Percentiles rank a stretch among this genome's conserved stretches.
Conservation (phyloP, 2,113 vertebrate genomes). For the Silurus asotus region DNA sequence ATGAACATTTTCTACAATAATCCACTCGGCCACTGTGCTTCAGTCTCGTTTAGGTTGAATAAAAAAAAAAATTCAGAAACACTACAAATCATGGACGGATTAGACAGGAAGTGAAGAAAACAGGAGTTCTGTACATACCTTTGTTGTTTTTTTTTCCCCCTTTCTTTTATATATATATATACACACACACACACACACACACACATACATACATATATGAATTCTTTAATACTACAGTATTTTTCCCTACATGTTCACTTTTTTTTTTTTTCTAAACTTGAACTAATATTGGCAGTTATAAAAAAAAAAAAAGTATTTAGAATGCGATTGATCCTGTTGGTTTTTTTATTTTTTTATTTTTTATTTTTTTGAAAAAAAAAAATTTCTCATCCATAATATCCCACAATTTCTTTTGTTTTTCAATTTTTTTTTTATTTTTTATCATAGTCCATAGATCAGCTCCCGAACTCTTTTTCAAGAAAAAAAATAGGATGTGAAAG, state of each 20-base stretch:
- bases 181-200: too few species aligned
- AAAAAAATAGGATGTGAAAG: constrained; percentile 81
- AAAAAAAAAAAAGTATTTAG: too few species aligned
- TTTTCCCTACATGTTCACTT: not conserved
- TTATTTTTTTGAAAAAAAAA: not conserved
- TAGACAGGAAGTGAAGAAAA: constrained; percentile 39
- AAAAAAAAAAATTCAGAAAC: constrained; percentile 58
- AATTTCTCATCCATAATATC: constrained; percentile 73
- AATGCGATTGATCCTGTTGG: not conserved
- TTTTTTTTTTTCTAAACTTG: constrained; percentile 36
- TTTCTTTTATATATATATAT: constrained; percentile 33
- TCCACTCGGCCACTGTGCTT: constrained; percentile 51
- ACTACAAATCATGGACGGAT: constrained; percentile 60
- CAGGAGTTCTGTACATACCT: constrained; percentile 57
- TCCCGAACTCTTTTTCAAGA: constrained; percentile 67
- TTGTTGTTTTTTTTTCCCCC: not conserved
- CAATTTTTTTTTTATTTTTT: not conserved
- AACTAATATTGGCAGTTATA: not conserved
- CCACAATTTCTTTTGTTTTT: constrained; percentile 46
- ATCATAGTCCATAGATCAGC: constrained; percentile 50
- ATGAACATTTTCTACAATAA: constrained; percentile 35
- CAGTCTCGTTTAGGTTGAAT: constrained; percentile 51
- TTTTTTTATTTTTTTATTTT: not conserved
- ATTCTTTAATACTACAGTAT: not conserved
- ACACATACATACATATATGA: not conserved